A percentile compares a stretch with the other conserved stretches of the same genome.
Evolutionary conservation across 2,888 invertebrate species (phyloP).

Genomic region (Tanypteryx hageni): DNA sequence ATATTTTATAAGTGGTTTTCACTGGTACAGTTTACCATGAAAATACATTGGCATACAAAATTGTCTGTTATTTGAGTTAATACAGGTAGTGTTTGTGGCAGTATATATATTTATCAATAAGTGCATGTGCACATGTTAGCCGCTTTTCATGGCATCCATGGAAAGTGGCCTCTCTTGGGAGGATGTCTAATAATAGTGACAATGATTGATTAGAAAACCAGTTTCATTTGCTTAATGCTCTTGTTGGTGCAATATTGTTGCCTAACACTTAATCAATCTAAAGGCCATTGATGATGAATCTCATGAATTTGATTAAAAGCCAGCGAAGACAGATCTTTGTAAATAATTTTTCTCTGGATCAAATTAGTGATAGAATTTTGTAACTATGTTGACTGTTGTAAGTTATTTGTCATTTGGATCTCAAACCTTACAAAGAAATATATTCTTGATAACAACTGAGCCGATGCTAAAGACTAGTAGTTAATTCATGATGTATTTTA

Average conservation of each 20-base stretch:
- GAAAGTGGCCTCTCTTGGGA: slow-evolving; percentile 21
- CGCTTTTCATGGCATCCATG: slow-evolving; percentile 60
- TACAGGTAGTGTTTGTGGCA: slow-evolving; percentile 9
- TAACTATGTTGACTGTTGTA: slow-evolving; percentile 50
- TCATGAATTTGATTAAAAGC: slow-evolving; percentile 41
- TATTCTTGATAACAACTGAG: slow-evolving; percentile 30
- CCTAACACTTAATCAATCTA: slow-evolving; percentile 49
- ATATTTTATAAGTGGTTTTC: not conserved
- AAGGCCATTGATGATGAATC: slow-evolving; percentile 44
- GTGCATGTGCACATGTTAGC: not conserved
- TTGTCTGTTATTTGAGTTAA: slow-evolving; percentile 12
- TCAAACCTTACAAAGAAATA: slow-evolving; percentile 60
- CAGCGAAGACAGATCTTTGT: slow-evolving; percentile 11
- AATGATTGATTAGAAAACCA: slow-evolving; percentile 14
- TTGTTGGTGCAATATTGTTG: slow-evolving; percentile 61
- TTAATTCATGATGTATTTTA: not conserved
- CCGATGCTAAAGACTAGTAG: not conserved
- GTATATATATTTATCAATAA: not conserved
- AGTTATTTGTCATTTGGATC: slow-evolving; percentile 62
- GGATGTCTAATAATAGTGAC: not conserved
- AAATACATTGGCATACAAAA: not conserved
- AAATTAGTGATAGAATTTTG: slow-evolving; percentile 49
- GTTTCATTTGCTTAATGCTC: slow-evolving; percentile 32
- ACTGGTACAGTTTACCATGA: not conserved
- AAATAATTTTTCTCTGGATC: slow-evolving; percentile 50